These are phyloP conservation scores for Todiramphus chloris DNA, from an alignment of 2,113 vertebrate genomes.

Conservation along the genomic window DNA sequence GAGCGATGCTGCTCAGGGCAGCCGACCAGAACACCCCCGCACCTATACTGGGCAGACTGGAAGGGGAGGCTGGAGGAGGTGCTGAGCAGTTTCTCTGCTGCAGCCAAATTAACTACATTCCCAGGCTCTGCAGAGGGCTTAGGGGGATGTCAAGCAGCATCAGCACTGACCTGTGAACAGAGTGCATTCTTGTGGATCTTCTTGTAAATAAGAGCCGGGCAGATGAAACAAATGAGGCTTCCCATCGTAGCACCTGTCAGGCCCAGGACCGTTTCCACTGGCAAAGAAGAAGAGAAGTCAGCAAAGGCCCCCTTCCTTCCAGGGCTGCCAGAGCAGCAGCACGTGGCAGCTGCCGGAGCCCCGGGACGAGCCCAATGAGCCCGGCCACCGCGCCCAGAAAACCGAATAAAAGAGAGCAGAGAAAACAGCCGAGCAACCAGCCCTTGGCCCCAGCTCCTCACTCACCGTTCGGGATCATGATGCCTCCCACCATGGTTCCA, in stretches of 20 bases:
- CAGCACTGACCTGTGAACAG: conserved; percentile 84
- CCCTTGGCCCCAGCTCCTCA: not conserved
- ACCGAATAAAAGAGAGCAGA: not conserved
- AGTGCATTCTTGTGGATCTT: conserved; percentile 90
- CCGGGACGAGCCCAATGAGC: rapidly evolving
- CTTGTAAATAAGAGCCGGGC: conserved; percentile 94
- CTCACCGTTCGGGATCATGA: conserved; percentile 96
- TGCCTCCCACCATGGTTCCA: conserved; percentile 95
- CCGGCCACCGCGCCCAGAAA: not conserved
- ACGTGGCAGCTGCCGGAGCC: rapidly evolving
- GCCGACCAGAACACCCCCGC: not conserved
- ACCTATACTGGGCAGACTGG: not conserved
- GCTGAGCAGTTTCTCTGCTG: not conserved
- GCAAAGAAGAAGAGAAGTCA: conserved; percentile 37
- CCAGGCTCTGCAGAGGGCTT: conserved; percentile 19
- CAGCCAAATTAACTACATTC: not conserved
- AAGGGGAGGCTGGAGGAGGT: not conserved
- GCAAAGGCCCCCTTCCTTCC: not conserved
- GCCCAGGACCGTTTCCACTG: conserved; percentile 97
- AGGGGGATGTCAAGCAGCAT: conserved; percentile 8
- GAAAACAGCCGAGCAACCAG: not conserved
- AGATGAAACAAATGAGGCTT: conserved; percentile 98
- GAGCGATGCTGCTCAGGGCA: not conserved
- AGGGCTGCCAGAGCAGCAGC: not conserved
- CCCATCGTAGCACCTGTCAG: conserved; percentile 98